Evolutionary conservation across 2,113 vertebrate species (phyloP).

Genomic region (Oryzias woworae): DNA sequence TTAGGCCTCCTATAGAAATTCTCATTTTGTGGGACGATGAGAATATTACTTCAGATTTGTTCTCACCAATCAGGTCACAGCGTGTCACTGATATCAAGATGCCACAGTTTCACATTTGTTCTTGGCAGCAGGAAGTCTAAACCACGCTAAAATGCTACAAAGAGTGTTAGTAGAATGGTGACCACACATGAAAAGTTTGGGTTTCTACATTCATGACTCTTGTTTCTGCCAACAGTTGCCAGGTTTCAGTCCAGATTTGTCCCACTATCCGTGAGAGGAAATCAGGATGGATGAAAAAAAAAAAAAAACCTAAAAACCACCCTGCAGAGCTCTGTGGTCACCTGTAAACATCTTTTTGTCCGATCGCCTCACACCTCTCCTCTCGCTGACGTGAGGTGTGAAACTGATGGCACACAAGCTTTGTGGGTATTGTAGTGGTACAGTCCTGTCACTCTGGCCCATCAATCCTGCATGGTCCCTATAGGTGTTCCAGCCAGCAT

Average conservation of each 20-base stretch:
- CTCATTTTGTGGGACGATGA: neutral
- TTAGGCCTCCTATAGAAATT: neutral
- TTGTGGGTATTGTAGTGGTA: slow-evolving; percentile 55
- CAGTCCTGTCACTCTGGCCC: slow-evolving; percentile 58
- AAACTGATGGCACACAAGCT: slow-evolving; percentile 26
- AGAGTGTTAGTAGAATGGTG: slow-evolving; percentile 10
- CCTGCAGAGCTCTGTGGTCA: slow-evolving; percentile 28
- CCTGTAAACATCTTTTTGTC: slow-evolving; percentile 30
- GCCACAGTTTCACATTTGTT: slow-evolving; percentile 26
- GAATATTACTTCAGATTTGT: slow-evolving; percentile 20
- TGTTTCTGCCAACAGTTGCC: neutral
- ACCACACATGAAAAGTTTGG: slow-evolving; percentile 6
- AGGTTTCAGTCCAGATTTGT: slow-evolving; percentile 15
- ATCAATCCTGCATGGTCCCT: slow-evolving; percentile 74
- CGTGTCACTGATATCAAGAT: slow-evolving; percentile 4
- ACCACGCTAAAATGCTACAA: neutral
- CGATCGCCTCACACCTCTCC: slow-evolving; percentile 43
- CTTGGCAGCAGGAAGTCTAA: slow-evolving; percentile 22
- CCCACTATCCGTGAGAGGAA: slow-evolving; percentile 15
- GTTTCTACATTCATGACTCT: neutral
- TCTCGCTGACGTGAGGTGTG: slow-evolving; percentile 4
- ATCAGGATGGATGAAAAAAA: slow-evolving; percentile 11
- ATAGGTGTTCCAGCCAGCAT: slow-evolving; percentile 77
- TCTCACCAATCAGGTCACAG: slow-evolving; percentile 8
- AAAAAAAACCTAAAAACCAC: slow-evolving; percentile 9